Base-by-base conservation (phyloP, 1,140 invertebrate genomes). In the Caenorhabditis briggsae region DNA sequence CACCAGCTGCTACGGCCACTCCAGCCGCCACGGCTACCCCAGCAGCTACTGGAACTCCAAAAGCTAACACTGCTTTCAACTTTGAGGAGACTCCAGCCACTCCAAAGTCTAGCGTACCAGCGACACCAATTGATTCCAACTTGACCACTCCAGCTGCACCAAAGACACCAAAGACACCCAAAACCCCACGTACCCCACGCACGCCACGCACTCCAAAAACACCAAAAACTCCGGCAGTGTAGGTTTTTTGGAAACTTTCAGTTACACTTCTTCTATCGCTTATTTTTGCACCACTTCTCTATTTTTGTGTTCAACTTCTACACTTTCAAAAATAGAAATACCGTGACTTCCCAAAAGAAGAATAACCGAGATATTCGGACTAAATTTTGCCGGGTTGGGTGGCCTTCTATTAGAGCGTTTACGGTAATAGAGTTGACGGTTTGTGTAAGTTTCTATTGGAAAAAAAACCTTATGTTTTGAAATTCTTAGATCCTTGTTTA, bases 161-260 rank as follows among this genome's bases (percentile, higher is more conserved):
- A 55, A 74, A 59, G 11, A 86, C 87, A 23, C 84, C 87, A 43
- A 83, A 64, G 11, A 86, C 87, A 18, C 84, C 87, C 11, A 88
- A 78, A 61, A 86, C 82, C 41, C 83, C 58, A 25, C 55, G 58
- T 56, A 83, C 90, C 2, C 90, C 90, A 20, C 85, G 82, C n/a
- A 92, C 90, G 9, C 90, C 90, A 11, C 86, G 83, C 59, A 90
- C 90, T 43, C 90, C 90, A 16, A 88, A 88, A 56, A 86, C 90
- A 12, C 90, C 89, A 41, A 91, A 90, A 87, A 83, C 88, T 23
- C 23, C 46, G 50, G 84, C 64, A 25, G 64, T 20, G 70, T 78
- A 46, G 53, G 83, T 61, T 64, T 48, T 61, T 6, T 64, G 33
- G 33, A 33, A 33, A 3, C 3, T 55, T 25, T 50, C 11, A 14